Evolutionary conservation across 2,888 invertebrate species (phyloP), one percentile per base, ranked within the genome.

Genomic region (Agrotis puta): DNA sequence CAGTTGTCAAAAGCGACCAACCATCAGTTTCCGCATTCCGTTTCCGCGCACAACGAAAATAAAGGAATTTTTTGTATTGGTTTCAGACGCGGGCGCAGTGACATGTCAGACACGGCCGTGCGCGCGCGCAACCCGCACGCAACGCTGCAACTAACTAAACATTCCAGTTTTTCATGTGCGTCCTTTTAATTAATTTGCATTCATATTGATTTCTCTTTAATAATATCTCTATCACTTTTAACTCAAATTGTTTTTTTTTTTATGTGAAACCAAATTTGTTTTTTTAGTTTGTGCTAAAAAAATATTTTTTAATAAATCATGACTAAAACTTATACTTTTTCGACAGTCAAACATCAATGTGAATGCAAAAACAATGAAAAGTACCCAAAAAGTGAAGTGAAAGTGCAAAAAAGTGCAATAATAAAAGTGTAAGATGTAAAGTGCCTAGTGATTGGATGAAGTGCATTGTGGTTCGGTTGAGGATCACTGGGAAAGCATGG

Each of bases 1-100:
- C 48, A 18, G 53, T 68, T 59, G 77, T 65, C 57, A 63, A 72
- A 81, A 79, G 75, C 69, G 69, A 74, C 11, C n/a, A 3, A 57
- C 24, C 54, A 67, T 58, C 13, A 62, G 53, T 78, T 85, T 84
- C 85, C 85, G 84, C 82, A 70, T 85, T 83, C 83, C 76, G 63
- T 63, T 73, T 78, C 70, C 70, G 67, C 70, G 75, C 82, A 68
- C 65, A 71, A 80, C 81, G 70, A 83, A 81, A 87, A 82, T 87
- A 87, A 88, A 79, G 82, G 73, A 74, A 39, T 39, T 74, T 81
- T 81, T 82, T 84, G 69, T 85, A 85, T 91, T 87, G 87, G 89
- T 85, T 85, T 81, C 85, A 90, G 88, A 82, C 71, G 85, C 86
- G 85, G 68, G 79, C 87, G 90, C 91, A 90, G 92, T 90, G 91